These are phyloP conservation scores for Prunella himalayana DNA, from an alignment of 2,113 vertebrate species.

Conservation along the genomic window DNA sequence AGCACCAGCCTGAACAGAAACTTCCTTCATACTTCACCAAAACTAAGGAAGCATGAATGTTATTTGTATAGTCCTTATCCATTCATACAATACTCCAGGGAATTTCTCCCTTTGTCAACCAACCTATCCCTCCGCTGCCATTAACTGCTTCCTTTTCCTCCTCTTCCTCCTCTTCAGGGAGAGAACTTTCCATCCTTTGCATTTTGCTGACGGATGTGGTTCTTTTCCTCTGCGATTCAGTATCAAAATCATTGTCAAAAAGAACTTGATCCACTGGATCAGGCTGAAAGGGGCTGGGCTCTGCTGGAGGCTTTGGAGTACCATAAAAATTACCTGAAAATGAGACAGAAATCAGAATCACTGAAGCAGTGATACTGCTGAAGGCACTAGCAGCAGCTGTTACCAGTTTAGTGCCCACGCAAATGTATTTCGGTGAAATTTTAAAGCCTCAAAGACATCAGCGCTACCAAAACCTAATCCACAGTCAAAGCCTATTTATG, in stretches of 20 bases:
- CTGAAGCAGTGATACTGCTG: neutral
- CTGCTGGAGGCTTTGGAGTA: slow-evolving; percentile 93
- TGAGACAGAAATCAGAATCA: neutral
- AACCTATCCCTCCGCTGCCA: slow-evolving; percentile 82
- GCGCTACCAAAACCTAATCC: neutral
- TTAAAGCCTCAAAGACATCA: neutral
- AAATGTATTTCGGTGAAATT: neutral
- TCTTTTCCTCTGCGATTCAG: slow-evolving; percentile 91
- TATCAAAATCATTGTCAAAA: slow-evolving; percentile 94
- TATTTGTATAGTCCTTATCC: neutral
- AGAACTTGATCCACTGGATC: slow-evolving; percentile 96
- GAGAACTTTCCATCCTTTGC: slow-evolving; percentile 91
- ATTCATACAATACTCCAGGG: neutral
- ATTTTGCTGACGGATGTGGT: slow-evolving; percentile 98
- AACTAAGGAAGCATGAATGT: neutral
- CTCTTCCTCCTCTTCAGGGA: slow-evolving; percentile 96
- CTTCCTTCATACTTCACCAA: neutral
- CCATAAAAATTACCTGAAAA: slow-evolving; percentile 93
- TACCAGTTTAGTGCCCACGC: accelerated
- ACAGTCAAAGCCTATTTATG: neutral
- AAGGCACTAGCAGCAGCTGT: neutral
- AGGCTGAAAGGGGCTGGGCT: slow-evolving; percentile 92
- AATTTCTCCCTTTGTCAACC: slow-evolving; percentile 28
- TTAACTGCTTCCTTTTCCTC: slow-evolving; percentile 90
- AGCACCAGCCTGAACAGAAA: neutral